Evolutionary conservation across 1,140 invertebrate species (phyloP), one percentile per base, ranked within the genome.

Genomic region (Euborellia annulipes): DNA sequence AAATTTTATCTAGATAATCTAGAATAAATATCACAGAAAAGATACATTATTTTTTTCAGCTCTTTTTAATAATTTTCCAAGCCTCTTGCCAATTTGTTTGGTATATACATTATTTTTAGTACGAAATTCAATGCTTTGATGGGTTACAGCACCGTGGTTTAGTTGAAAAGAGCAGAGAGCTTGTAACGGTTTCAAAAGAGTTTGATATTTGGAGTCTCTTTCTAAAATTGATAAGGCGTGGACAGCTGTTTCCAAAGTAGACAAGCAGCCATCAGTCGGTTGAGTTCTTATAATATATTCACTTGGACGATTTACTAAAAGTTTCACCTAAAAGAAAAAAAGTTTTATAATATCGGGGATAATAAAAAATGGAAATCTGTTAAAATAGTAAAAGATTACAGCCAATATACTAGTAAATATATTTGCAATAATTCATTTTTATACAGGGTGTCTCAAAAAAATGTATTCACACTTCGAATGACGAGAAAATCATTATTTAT

Each of bases 271-370:
- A 62, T 92, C 86, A 19, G 83, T 85, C 3, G 90, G 90, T 59
- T 95, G 90, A 3, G 89, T 93, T 51, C 90, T 72, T 51, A 95
- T 91, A 42, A 91, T 83, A 62, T 93, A 95, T 62, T 83, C 77
- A 62, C 89, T 93, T 37, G 68, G 71, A 48, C 68, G 71, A 37
- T 66, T 71, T 3, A 73, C 71, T 36, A 83, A 63, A 22, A 93
- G 65, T 63, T 90, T 88, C 2, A 89, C 81, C 68, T 75, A 47
- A 18, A n/a, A n/a, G n/a, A n/a, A 47, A 50, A 27, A 34, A 34
- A 34, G 14, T 34, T 9, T 34, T 34, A n/a, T 34, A 34, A 9
- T 34, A 34, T 34, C 32, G 32, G 9, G 32, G 32, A 34, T 14
- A 34, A 34, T 34, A n/a, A n/a, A n/a, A n/a, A n/a, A n/a, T n/a